Evolutionary conservation across 1,140 invertebrate genomes (phyloP), one percentile per base, ranked within the genome.

Genomic region (Aphelinus atriplicis): DNA sequence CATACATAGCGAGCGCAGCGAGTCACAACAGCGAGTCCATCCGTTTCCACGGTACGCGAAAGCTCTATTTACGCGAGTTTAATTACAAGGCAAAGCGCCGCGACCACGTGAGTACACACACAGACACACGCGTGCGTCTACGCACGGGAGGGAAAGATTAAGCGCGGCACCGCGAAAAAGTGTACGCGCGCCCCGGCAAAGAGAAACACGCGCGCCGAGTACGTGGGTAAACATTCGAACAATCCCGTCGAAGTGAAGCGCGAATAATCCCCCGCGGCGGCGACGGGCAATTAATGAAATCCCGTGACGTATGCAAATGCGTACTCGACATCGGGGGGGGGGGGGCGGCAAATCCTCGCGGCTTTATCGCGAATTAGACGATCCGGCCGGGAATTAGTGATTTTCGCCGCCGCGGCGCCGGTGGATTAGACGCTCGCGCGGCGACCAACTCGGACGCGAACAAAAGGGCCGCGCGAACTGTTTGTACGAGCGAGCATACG

Each of bases 221-320:
- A 45, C 65, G 9, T 65, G 46, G 56, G 57, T 73, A 67, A 73
- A 73, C 64, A 73, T 73, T 55, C 63, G 69, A 69, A 70, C 61
- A 48, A 53, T 26, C 2, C n/a, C 60, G 53, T 58, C 61, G 48
- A 10, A 60, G 57, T 7, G 7, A 7, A 4, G 26, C 26, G 26
- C 57, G 26, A 7, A 60, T 26, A 60, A 26, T 26, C 26, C 26
- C 26, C 26, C 26, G 26, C 26, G 26, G 26, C 26, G 26, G 26
- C 26, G 47, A 43, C 60, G 66, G 45, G 69, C 64, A 67, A 76
- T 76, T 72, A 76, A 76, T 72, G 69, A 72, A 76, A 76, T 53
- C 75, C 64, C n/a, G 62, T 67, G 75, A 76, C 69, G 62, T 71
- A 71, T 76, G 75, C 75, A 76, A 76, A 76, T 76, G 74, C 56